Conservation (phyloP, 2,113 vertebrate genomes). For the Canis aureus region DNA sequence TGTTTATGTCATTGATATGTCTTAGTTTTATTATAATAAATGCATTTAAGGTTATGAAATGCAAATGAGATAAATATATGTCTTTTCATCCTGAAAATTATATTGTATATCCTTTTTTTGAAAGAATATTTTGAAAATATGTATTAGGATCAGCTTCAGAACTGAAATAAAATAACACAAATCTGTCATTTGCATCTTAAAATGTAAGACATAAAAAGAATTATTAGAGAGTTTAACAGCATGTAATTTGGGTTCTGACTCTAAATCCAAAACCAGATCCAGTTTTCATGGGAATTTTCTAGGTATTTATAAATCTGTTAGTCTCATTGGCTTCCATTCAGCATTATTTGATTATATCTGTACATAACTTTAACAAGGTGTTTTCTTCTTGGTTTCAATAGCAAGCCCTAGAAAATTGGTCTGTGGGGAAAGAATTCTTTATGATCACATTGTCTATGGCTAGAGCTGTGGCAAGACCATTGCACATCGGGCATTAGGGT, state of each 20-base stretch:
- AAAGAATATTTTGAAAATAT: background rate
- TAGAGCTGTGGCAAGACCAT: conserved; percentile 55
- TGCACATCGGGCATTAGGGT: background rate
- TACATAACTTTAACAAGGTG: conserved; percentile 13
- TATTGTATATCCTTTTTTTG: background rate
- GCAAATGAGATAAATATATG: background rate
- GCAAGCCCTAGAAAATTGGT: conserved; percentile 40
- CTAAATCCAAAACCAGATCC: background rate
- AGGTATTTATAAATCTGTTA: conserved; percentile 49
- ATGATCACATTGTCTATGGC: background rate
- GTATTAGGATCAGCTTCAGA: conserved; percentile 6
- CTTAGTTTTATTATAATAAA: conserved; percentile 27
- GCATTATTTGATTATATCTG: conserved; percentile 48
- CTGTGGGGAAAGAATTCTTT: conserved; percentile 42
- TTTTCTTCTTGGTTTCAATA: conserved; percentile 65
- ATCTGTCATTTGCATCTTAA: background rate
- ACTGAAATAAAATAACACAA: background rate
- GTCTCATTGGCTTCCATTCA: background rate
- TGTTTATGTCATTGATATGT: background rate
- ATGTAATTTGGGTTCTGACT: background rate
- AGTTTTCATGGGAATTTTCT: conserved; percentile 38
- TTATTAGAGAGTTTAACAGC: conserved; percentile 1
- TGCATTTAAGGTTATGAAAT: conserved; percentile 27
- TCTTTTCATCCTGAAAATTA: conserved; percentile 17
- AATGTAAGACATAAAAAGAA: background rate